These are phyloP conservation scores for Hypotaenidia philippensis DNA, from an alignment of 2,797 vertebrate genomes.

Conservation along the genomic window DNA sequence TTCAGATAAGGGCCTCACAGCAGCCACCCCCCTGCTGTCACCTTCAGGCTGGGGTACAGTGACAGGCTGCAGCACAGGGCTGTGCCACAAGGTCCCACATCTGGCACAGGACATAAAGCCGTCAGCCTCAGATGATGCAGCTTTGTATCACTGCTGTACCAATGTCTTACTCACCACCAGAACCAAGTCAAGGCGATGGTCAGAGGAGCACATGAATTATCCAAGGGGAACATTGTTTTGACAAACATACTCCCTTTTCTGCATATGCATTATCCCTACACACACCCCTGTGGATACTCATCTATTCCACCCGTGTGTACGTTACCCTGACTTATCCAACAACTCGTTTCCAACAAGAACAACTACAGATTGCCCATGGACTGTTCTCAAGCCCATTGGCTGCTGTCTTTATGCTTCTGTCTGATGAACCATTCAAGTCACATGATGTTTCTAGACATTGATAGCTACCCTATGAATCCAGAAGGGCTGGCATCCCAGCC, in stretches of 20 bases:
- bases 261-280: slow-evolving; percentile 2
- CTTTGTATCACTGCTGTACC: accelerated
- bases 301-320: neutral
- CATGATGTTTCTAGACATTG: accelerated
- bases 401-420: neutral
- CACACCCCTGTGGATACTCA: slow-evolving; percentile 25
- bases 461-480: neutral
- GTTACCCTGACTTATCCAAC: neutral
- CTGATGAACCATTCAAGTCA: neutral
- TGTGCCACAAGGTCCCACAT: neutral
- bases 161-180: neutral
- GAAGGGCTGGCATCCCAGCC: neutral
- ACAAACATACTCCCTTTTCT: neutral
- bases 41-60: accelerated
- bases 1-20: accelerated
- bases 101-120: accelerated
- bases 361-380: neutral
- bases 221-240: neutral
- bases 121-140: accelerated
- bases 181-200: neutral
- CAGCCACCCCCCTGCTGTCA: accelerated
- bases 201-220: neutral
- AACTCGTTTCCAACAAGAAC: neutral
- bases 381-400: neutral
- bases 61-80: accelerated